Evolutionary conservation across 23 tunicate genomes (phyloP), one percentile per base, ranked within the genome.

Genomic region (Clavelina lepadiformis): DNA sequence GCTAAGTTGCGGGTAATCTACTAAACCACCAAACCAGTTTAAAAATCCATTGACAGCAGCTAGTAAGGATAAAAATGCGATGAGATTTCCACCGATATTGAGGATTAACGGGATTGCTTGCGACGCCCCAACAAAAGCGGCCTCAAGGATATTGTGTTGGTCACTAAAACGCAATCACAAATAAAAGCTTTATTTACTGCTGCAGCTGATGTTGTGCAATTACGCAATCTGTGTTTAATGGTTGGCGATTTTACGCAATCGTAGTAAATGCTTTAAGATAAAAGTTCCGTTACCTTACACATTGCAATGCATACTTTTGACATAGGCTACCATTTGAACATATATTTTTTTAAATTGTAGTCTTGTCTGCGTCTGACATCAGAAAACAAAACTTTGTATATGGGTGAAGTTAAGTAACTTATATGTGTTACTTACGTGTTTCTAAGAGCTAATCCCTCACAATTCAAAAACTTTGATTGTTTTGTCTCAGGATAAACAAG

Each of bases 401-500:
- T n/a, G n/a, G n/a, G n/a, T n/a, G n/a, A n/a, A n/a, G n/a, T n/a
- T n/a, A n/a, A 11, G 15, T 41, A 11, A 41, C 49, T 11, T 11
- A 53, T n/a, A n/a, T n/a, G 5, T 8, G 19, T 22, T 20, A 78
- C 84, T 61, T 71, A 81, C 89, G 76, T 54, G 46, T 35, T 33
- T 23, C 74, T 80, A 11, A 81, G 47, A 3, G 18, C 56, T 31
- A 81, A 33, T 18, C 61, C 89, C 4, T 65, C 45, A 38, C 41
- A 36, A 21, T 59, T 30, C 1, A 0, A 4, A 56, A 81, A 81
- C 47, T 81, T 81, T 26, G 89, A 81, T 30, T 45, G 33, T 58
- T 81, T 55, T 32, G 89, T 81, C 63, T 85, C 95, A 8, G 95
- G 95, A 50, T 71, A 80, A 27, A 58, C 61, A 33, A 86, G 35